Percentiles rank a stretch among this genome's conserved stretches.
Evolutionary conservation across 92 coral and sea anemone species (phyloP).

Genomic region (Epizoanthus ramosus): DNA sequence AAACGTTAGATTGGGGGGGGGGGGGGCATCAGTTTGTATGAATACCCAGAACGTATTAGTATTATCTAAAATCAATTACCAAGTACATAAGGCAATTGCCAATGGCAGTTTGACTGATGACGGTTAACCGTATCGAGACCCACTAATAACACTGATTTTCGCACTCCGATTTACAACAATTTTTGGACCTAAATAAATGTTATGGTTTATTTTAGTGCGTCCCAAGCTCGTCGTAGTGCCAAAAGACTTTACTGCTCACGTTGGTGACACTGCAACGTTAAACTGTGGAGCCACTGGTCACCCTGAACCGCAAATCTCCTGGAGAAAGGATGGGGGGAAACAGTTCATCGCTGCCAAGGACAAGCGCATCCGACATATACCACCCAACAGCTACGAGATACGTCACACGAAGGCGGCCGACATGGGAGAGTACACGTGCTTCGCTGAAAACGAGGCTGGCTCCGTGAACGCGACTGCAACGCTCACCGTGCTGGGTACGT

Average conservation of each 20-base stretch:
- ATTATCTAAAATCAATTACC: too few species aligned
- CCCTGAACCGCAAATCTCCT: conserved; percentile 66
- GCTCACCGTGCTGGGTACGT: conserved; percentile 77
- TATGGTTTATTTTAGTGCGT: conserved; percentile 45
- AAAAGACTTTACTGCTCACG: conserved; percentile 49
- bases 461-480: conserved; percentile 68
- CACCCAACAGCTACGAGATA: conserved; percentile 49
- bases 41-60: too few species aligned
- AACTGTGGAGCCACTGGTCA: conserved; percentile 74
- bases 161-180: too few species aligned
- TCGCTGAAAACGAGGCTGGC: conserved; percentile 77
- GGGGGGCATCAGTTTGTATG: too few species aligned
- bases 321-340: conserved; percentile 76
- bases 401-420: conserved; percentile 62
- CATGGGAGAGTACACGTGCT: conserved; percentile 76
- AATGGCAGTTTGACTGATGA: too few species aligned
- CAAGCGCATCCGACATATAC: conserved; percentile 50
- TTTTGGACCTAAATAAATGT: too few species aligned
- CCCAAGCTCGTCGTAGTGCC: conserved; percentile 63
- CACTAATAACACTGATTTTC: too few species aligned
- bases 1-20: too few species aligned
- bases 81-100: too few species aligned
- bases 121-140: too few species aligned
- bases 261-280: conserved; percentile 57
- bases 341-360: conserved; percentile 74